Percentiles rank a stretch among this genome's conserved stretches.
These are phyloP conservation scores for Plodia interpunctella DNA, from an alignment of 1,140 invertebrate genomes.

Conservation along the genomic window DNA sequence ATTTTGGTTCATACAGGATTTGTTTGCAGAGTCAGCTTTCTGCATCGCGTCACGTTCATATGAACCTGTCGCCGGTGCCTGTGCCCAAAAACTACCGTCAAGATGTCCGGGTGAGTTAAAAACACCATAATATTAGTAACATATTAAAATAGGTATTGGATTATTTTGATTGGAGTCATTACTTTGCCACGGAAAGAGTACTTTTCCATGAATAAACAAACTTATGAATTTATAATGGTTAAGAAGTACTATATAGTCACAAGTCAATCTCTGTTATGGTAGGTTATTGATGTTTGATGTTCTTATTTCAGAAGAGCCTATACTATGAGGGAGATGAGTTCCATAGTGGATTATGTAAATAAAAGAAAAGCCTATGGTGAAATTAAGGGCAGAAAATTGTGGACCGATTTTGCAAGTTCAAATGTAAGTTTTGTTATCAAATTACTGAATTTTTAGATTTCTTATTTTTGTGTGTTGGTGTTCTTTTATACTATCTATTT, in stretches of 20 bases:
- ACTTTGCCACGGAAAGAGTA: too few relatives aligned
- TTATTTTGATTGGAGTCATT: too few relatives aligned
- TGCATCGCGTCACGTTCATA: not conserved
- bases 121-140: too few relatives aligned
- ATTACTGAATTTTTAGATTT: not conserved
- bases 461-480: not conserved
- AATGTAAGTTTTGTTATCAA: slow-evolving; percentile 37
- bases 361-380: slow-evolving; percentile 48
- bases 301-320: slow-evolving; percentile 56
- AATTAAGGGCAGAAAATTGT: slow-evolving; percentile 60
- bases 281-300: not conserved
- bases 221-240: too few relatives aligned
- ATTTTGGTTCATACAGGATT: too few relatives aligned
- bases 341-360: slow-evolving; percentile 57
- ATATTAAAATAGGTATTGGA: too few relatives aligned
- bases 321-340: slow-evolving; percentile 60
- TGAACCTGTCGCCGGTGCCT: not conserved
- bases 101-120: slow-evolving; percentile 57
- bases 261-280: not conserved
- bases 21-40: not conserved
- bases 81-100: slow-evolving; percentile 32
- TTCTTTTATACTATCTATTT: too few relatives aligned
- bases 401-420: slow-evolving; percentile 55
- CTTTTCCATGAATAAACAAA: too few relatives aligned
- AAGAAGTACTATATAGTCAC: not conserved